phyloP scores from a whole-genome alignment of 2,888 invertebrate species.

The Zygaena filipendulae region DNA sequence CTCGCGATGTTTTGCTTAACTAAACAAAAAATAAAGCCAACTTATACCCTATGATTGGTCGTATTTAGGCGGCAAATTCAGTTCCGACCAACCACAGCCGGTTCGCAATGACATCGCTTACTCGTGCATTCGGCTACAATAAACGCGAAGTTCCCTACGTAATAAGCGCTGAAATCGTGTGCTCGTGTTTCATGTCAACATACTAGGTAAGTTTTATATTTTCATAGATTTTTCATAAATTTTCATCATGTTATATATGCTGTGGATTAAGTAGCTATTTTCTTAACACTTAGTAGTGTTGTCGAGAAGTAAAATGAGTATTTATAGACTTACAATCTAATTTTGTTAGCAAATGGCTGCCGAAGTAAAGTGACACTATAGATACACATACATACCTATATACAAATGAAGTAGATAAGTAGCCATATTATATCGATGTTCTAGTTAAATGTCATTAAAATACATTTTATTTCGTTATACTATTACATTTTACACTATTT shows the following conservation, averaged over 20 bases:
- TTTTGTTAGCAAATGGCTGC: slow-evolving; percentile 69
- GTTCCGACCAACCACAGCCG: slow-evolving; percentile 46
- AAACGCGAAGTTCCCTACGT: slow-evolving; percentile 60
- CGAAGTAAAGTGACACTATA: slow-evolving; percentile 49
- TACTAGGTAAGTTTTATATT: slow-evolving; percentile 52
- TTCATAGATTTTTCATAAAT: slow-evolving; percentile 23
- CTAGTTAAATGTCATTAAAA: no score
- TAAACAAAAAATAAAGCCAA: slow-evolving; percentile 66
- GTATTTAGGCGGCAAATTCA: slow-evolving; percentile 47
- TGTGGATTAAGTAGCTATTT: no score
- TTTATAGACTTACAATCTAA: slow-evolving; percentile 57
- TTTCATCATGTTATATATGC: no score
- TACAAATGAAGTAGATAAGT: slow-evolving; percentile 20
- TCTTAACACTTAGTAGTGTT: no score
- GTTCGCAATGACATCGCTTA: slow-evolving; percentile 39
- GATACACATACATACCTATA: slow-evolving; percentile 21
- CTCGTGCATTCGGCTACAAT: slow-evolving; percentile 46
- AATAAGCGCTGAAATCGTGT: slow-evolving; percentile 69
- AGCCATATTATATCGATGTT: slow-evolving; percentile 14
- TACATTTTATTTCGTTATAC: no score
- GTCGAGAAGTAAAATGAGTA: no score
- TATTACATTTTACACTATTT: no score
- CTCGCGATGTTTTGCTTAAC: background rate
- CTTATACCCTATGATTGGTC: slow-evolving; percentile 40
- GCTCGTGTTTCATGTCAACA: slow-evolving; percentile 50